phyloP scores from a whole-genome alignment of 1,140 invertebrate genomes.

The Acyrthosiphon pisum region DNA sequence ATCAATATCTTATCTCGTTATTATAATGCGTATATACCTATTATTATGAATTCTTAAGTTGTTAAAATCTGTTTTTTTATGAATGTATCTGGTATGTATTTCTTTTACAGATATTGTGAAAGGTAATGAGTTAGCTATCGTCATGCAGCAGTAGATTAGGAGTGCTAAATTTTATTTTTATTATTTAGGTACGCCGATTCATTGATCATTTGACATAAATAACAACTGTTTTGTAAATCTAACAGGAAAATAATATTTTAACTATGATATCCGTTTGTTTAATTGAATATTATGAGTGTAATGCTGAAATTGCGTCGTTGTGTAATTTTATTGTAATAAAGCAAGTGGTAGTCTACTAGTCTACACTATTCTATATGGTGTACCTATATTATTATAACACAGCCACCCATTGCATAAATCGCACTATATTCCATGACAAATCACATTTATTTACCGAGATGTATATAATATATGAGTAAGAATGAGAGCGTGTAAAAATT shows the following conservation, averaged over 20 bases:
- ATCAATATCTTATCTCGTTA: background rate
- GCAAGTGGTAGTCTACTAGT: background rate
- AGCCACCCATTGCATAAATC: background rate
- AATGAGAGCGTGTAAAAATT: conserved; percentile 21
- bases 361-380: background rate
- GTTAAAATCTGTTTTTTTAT: background rate
- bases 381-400: background rate
- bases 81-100: background rate
- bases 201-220: conserved; percentile 23
- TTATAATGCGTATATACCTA: background rate
- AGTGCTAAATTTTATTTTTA: conserved; percentile 38
- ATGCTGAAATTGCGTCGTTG: conserved; percentile 15
- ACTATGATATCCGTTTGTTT: background rate
- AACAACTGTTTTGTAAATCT: conserved; percentile 5
- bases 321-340: background rate
- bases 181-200: conserved; percentile 10
- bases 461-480: background rate
- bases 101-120: background rate
- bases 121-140: background rate
- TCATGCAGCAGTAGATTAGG: conserved; percentile 9
- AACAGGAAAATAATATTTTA: background rate
- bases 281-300: background rate
- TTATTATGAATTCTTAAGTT: background rate
- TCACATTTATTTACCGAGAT: background rate
- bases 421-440: conserved; percentile 35